phyloP scores from a whole-genome alignment of 1,140 invertebrate genomes.

The Drosophila varians region DNA sequence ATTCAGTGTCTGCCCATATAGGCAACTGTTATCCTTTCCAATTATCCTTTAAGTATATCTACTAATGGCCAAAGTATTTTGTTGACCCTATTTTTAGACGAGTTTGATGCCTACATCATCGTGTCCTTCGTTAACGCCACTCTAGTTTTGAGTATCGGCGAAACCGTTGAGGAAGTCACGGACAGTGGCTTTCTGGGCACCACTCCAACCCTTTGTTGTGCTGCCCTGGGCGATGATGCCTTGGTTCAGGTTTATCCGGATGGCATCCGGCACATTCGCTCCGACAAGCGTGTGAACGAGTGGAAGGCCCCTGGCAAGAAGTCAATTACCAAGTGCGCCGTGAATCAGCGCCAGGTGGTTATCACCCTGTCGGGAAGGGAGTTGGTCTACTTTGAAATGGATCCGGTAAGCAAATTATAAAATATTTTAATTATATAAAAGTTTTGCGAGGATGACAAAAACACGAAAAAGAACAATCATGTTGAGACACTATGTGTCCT shows the following conservation, averaged over 20 bases:
- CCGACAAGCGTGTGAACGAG: slow-evolving; percentile 99
- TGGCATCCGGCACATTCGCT: slow-evolving; percentile 98
- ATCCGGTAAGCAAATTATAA: slow-evolving; percentile 90
- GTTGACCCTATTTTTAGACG: slow-evolving; percentile 63
- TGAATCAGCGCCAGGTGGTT: slow-evolving; percentile 99
- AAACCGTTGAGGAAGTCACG: slow-evolving; percentile 99
- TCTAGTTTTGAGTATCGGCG: slow-evolving; percentile 99
- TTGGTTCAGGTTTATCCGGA: slow-evolving; percentile 99
- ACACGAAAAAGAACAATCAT: slow-evolving; percentile 83
- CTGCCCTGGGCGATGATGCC: slow-evolving; percentile 98
- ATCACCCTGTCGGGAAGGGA: slow-evolving; percentile 99
- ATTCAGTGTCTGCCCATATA: slow-evolving; percentile 53
- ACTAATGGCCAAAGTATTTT: slow-evolving; percentile 25
- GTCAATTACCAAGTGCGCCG: slow-evolving; percentile 98
- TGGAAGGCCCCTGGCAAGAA: slow-evolving; percentile 99
- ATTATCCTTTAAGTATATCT: not conserved
- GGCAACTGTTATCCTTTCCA: not conserved
- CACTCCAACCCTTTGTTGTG: slow-evolving; percentile 98
- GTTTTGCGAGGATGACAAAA: slow-evolving; percentile 69
- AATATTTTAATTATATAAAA: too few relatives aligned
- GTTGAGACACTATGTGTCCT: slow-evolving; percentile 83
- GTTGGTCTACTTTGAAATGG: slow-evolving; percentile 99
- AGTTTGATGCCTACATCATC: slow-evolving; percentile 99
- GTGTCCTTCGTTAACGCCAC: slow-evolving; percentile 99
- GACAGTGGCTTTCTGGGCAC: slow-evolving; percentile 99